Base-by-base conservation (phyloP, 2,888 invertebrate genomes). In the Glyphotaelius pellucidus region DNA sequence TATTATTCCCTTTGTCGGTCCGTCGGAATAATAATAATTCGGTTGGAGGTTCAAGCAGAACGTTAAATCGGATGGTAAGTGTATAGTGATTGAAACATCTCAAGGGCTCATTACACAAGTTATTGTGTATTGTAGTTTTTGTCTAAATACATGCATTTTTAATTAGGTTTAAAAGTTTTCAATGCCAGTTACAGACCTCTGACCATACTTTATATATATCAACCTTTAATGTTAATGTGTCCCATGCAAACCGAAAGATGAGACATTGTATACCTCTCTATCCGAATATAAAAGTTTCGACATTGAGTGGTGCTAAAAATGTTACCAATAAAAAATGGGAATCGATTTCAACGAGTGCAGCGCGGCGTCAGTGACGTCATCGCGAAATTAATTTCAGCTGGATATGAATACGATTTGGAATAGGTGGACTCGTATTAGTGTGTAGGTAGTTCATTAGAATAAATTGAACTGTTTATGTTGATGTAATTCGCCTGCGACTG, bases 371-470 rank as follows among this genome's bases (percentile, higher is more conserved):
- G 81, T 81, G 81, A 81, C 32, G 81, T 81, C 81, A 81, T 81
- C 81, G 81, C 7, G 9, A 81, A 81, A 81, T 32, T 81, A 81
- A 81, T 32, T 81, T 81, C 14, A 32, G 14, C 81, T 67, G 67
- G 31, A 32, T 81, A 31, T 81, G 81, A 81, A 81, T 81, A 81
- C 32, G 31, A 31, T 31, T 81, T 81, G 25, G 67, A 67, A 67
- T 67, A 67, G 67, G 67, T 67, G 25, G 67, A 67, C 67, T 67
- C n/a, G 67, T 67, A 67, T 81, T 32, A 81, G 32, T 81, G 81
- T 32, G 81, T 31, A 81, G 81, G 81, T 81, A 32, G 81, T 32
- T 81, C 81, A 81, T 81, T 81, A 81, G 30, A 81, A 67, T 67
- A 67, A 67, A 81, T 32, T 81, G 31, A 31, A 81, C 31, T 81